A percentile compares a stretch with the other conserved stretches of the same genome.
Conservation (phyloP, 2,888 invertebrate species). For the Leptogaster cylindrica region DNA sequence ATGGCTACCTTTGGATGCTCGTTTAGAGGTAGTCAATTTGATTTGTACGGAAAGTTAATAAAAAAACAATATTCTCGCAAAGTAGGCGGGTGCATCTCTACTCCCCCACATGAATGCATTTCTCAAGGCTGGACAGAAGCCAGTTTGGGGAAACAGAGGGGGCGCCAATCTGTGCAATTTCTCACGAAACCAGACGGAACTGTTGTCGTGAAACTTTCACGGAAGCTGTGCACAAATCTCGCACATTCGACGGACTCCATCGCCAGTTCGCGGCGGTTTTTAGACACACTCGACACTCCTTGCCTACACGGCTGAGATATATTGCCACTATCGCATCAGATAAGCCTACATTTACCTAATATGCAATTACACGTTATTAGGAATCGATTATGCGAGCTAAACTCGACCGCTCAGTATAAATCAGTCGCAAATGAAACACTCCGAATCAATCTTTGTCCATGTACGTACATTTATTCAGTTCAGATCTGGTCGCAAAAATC, state of each 20-base stretch:
- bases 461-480: constrained; percentile 24
- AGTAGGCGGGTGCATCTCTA: constrained; percentile 17
- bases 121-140: constrained; percentile 7
- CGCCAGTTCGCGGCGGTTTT: not conserved
- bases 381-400: constrained; percentile 24
- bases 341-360: constrained; percentile 24
- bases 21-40: constrained; percentile 21
- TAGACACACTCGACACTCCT: not conserved
- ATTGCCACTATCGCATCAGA: constrained; percentile 27
- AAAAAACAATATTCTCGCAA: constrained; percentile 13
- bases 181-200: constrained; percentile 30
- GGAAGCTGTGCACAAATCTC: constrained; percentile 2
- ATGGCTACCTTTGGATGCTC: not conserved
- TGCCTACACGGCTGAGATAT: constrained; percentile 1
- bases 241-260: not conserved
- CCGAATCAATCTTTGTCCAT: constrained; percentile 35
- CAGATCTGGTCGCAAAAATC: constrained; percentile 3
- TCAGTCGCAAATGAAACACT: constrained; percentile 22
- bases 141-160: not conserved
- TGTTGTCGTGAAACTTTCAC: constrained; percentile 32
- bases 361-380: constrained; percentile 34
- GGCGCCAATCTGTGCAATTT: constrained; percentile 5
- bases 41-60: constrained; percentile 7
- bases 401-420: constrained; percentile 14
- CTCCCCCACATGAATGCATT: constrained; percentile 21